Base-by-base conservation (phyloP, 2,888 invertebrate species). In the Ernsta delagoae region DNA sequence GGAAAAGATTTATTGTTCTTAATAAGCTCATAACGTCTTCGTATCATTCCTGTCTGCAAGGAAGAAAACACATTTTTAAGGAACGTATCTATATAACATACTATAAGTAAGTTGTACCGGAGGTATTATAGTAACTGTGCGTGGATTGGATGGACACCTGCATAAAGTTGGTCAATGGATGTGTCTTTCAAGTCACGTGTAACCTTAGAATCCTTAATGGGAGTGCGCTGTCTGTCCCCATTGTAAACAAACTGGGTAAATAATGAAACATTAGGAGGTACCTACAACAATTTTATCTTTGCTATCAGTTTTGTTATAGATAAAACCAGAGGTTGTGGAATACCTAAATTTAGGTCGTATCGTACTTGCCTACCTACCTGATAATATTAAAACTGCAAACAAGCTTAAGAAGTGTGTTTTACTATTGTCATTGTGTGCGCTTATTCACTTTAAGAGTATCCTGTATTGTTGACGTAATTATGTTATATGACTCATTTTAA, bases 211-310 rank as follows among this genome's bases (percentile, higher is more conserved):
- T 59, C 73, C 68, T 70, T 66, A 72, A 75, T 65, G 65, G 53
- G 70, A 59, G 36, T 63, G 70, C 56, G 70, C n/a, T n/a, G n/a
- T n/a, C 39, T 70, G 59, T 66, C 50, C 59, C 24, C 43, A 60
- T 67, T 67, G 41, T 66, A 65, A 34, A 53, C 48, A 12, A 24
- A 61, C 8, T 57, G 41, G 57, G 50, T 70, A 77, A 79, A 77
- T 77, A 81, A 77, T 78, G 56, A 59, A 81, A 79, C 78, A 79
- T 77, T 77, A 77, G 75, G 77, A 71, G 68, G 66, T 61, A 80
- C 81, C 79, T 80, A 83, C 78, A 87, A 85, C 87, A 87, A 77
- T 85, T 90, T 92, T 91, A 92, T 92, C 92, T 88, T 82, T 80
- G 81, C 89, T 92, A 92, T 91, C 92, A 81, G 77, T 53, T 50